phyloP scores from a whole-genome alignment of 1,140 invertebrate species.

The Globodera rostochiensis region DNA sequence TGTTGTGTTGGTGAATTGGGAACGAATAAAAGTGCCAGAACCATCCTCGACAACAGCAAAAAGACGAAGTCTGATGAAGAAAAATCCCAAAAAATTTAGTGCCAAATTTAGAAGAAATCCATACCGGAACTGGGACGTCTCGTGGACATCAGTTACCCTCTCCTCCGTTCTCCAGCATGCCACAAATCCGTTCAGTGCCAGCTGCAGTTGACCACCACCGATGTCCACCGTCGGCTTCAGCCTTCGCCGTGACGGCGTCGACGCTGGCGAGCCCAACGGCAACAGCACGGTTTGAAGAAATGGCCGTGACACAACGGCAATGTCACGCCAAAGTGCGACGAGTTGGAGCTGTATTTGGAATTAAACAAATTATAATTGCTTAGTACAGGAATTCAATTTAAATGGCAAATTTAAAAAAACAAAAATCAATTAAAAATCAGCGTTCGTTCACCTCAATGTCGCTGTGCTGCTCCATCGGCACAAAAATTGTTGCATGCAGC shows the following conservation, averaged over 20 bases:
- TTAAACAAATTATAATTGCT: too few species aligned
- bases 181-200: conserved; percentile 30
- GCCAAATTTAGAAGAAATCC: not conserved
- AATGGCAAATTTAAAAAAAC: conserved; percentile 14
- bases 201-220: conserved; percentile 27
- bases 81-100: not conserved
- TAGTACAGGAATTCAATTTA: too few species aligned
- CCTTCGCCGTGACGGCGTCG: not conserved
- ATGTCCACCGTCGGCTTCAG: not conserved
- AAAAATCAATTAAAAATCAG: not conserved
- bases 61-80: not conserved
- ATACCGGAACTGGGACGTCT: not conserved
- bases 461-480: conserved; percentile 41
- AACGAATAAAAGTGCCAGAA: not conserved
- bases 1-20: conserved; percentile 18
- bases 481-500: conserved; percentile 39
- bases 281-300: conserved; percentile 44
- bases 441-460: conserved; percentile 31
- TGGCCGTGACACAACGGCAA: conserved; percentile 37
- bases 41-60: not conserved
- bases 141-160: not conserved
- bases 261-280: not conserved
- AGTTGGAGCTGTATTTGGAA: conserved; percentile 29
- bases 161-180: conserved; percentile 34
- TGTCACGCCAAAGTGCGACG: conserved; percentile 50